These are phyloP conservation scores for Chaetogeoica ovagalla DNA, from an alignment of 2,888 invertebrate genomes.

Conservation along the genomic window DNA sequence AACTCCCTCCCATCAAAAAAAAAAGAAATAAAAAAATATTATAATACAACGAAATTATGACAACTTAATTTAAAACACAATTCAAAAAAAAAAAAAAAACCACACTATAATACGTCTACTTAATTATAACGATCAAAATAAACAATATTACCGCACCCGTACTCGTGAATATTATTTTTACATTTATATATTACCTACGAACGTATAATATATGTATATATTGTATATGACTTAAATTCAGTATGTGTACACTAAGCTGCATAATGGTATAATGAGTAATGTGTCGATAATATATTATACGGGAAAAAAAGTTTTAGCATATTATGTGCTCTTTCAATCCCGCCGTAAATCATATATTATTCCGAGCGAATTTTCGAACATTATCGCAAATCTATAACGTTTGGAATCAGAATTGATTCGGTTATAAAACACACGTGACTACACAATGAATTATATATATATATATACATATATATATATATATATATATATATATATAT, in stretches of 20 bases:
- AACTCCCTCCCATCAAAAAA: too few relatives aligned
- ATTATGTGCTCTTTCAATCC: background rate
- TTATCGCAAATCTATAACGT: constrained; percentile 11
- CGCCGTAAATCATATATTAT: background rate
- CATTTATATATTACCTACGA: background rate
- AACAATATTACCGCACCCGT: background rate
- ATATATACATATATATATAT: background rate
- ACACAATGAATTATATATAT: constrained; percentile 5
- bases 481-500: too few relatives aligned
- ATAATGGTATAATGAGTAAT: background rate
- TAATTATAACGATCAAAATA: too few relatives aligned
- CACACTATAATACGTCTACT: too few relatives aligned
- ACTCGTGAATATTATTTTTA: background rate
- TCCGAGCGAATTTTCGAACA: constrained; percentile 1
- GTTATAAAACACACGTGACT: constrained; percentile 24
- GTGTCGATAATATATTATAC: background rate
- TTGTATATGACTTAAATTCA: background rate
- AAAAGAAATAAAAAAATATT: background rate
- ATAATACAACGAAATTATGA: background rate
- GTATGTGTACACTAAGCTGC: background rate
- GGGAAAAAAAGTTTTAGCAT: background rate
- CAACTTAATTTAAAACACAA: too few relatives aligned
- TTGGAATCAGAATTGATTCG: constrained; percentile 8
- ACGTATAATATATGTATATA: background rate
- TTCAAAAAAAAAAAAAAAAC: too few relatives aligned